Evolutionary conservation across 2,888 invertebrate species (phyloP).

Genomic region (Pammene aurita): DNA sequence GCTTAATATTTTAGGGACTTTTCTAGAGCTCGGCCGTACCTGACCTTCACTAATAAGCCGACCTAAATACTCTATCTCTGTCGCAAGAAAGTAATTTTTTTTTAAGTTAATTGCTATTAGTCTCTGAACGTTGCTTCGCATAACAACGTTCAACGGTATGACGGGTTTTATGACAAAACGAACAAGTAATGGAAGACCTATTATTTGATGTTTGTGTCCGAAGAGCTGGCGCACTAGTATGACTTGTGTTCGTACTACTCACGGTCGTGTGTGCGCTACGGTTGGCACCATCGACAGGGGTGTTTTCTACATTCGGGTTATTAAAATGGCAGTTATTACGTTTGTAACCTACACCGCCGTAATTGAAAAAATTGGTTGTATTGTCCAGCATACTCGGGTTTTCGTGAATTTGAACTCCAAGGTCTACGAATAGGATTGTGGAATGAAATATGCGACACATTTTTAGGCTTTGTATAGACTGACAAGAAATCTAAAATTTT

Average conservation of each 20-base stretch:
- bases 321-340: too few species aligned
- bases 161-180: not conserved
- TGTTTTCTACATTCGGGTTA: not conserved
- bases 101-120: too few species aligned
- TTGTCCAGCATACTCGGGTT: not conserved
- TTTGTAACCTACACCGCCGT: not conserved
- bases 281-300: not conserved
- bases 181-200: not conserved
- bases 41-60: too few species aligned
- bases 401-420: not conserved
- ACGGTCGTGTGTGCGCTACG: not conserved
- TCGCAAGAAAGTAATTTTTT: too few species aligned
- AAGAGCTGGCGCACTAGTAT: too few species aligned
- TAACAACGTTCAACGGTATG: not conserved
- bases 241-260: too few species aligned
- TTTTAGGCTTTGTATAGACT: constrained; percentile 24
- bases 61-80: too few species aligned
- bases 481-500: constrained; percentile 31
- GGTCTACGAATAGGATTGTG: not conserved
- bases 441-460: not conserved
- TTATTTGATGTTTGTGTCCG: too few species aligned
- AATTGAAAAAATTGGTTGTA: not conserved
- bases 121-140: too few species aligned
- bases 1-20: too few species aligned
- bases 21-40: too few species aligned